Evolutionary conservation across 1,140 invertebrate genomes (phyloP).

Genomic region (Heliconius hewitsoni): DNA sequence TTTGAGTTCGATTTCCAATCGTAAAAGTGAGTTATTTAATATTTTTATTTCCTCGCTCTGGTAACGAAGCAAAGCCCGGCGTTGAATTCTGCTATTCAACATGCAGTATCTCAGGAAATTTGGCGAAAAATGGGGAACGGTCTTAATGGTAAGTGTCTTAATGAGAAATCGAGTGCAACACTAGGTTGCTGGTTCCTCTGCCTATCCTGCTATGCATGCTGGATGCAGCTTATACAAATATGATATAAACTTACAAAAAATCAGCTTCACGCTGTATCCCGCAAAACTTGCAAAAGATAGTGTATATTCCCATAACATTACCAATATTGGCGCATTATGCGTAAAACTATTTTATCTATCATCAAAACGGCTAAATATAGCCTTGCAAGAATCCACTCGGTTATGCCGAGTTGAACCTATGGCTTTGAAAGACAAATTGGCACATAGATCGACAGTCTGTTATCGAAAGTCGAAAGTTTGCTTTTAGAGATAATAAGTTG

Average conservation of each 20-base stretch:
- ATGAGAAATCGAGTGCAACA: no score
- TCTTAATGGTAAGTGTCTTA: no score
- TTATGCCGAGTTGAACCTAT: conserved; percentile 17
- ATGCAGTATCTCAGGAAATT: no score
- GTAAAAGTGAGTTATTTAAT: no score
- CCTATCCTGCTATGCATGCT: no score
- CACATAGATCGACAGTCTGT: conserved; percentile 15
- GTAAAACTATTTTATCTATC: conserved; percentile 19
- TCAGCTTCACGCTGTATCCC: no score
- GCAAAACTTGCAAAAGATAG: not conserved
- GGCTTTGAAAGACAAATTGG: conserved; percentile 30
- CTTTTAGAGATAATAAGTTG: not conserved
- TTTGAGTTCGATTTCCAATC: no score
- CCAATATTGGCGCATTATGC: conserved; percentile 2
- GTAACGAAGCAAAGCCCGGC: no score
- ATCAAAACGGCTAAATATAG: conserved; percentile 29
- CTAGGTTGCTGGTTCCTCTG: no score
- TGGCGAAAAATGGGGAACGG: no score
- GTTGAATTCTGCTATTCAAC: no score
- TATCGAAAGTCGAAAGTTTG: conserved; percentile 19
- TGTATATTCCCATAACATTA: not conserved
- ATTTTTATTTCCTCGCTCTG: no score
- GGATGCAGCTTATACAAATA: not conserved
- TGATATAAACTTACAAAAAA: not conserved
- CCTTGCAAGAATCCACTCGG: conserved; percentile 17